Conservation (phyloP, 2,888 invertebrate genomes). For the Microplitis deprimator region DNA sequence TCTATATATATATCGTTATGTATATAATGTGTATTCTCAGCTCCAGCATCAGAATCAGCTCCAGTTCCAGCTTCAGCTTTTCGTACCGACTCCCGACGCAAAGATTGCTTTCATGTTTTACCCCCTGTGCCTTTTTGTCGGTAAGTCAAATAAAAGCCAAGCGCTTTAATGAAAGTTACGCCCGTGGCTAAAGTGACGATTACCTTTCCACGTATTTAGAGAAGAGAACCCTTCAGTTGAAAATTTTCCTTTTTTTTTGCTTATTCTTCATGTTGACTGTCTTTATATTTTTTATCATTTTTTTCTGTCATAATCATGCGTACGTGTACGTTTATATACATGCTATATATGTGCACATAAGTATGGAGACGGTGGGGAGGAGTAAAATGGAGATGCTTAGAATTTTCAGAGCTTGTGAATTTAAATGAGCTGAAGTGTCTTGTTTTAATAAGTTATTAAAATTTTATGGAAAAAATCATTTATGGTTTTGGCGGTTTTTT, state of each 20-base stretch:
- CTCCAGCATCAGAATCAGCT: no score
- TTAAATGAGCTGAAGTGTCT: no score
- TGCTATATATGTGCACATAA: no score
- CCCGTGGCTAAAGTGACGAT: slow-evolving; percentile 39
- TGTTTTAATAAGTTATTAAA: no score
- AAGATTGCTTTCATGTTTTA: slow-evolving; percentile 43
- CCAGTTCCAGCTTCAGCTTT: neutral
- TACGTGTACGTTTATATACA: no score
- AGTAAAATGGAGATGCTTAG: no score
- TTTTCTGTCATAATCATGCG: no score
- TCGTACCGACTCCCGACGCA: slow-evolving; percentile 14
- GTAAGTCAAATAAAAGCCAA: slow-evolving; percentile 42
- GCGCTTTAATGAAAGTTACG: slow-evolving; percentile 42
- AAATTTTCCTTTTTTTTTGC: neutral
- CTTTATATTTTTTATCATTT: neutral
- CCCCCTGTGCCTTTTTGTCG: slow-evolving; percentile 29
- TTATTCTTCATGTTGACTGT: neutral
- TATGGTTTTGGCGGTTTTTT: no score
- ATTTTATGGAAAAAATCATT: no score
- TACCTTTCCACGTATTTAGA: slow-evolving; percentile 30
- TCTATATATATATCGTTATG: neutral
- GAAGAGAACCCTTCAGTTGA: neutral
- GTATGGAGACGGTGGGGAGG: no score
- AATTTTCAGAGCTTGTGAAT: no score
- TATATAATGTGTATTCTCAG: neutral